These are phyloP conservation scores for Psylliodes chrysocephalus DNA, from an alignment of 2,888 invertebrate genomes.

Conservation along the genomic window DNA sequence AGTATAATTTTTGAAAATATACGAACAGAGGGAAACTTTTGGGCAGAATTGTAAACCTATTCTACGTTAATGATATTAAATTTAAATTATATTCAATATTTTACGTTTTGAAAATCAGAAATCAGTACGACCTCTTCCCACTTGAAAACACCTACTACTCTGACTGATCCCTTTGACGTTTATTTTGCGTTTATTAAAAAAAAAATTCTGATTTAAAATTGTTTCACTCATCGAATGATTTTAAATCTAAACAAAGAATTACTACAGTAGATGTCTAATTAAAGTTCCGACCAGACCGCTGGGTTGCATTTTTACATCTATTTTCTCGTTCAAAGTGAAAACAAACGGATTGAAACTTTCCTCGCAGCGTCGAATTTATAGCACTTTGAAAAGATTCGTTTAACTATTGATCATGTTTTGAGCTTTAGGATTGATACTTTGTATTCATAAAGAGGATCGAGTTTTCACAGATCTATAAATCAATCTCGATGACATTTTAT, in stretches of 20 bases:
- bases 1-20: no score
- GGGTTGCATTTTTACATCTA: not conserved
- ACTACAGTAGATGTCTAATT: not conserved
- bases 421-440: conserved; percentile 11
- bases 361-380: conserved; percentile 2
- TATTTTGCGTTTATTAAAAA: no score
- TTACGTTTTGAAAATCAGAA: no score
- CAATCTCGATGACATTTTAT: conserved; percentile 15
- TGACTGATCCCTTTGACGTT: no score
- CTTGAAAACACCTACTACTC: no score
- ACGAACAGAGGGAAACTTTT: no score
- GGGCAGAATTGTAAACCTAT: no score
- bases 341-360: not conserved
- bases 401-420: conserved; percentile 15
- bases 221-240: no score
- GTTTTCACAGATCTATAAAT: conserved; percentile 13
- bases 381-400: not conserved
- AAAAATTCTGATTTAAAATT: no score
- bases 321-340: not conserved
- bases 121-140: no score
- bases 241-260: not conserved
- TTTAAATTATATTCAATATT: no score
- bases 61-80: no score
- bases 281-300: not conserved
- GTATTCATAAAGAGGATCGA: conserved; percentile 13